phyloP scores from a whole-genome alignment of 2,113 vertebrate species.

The Sarotherodon lohbergeri region DNA sequence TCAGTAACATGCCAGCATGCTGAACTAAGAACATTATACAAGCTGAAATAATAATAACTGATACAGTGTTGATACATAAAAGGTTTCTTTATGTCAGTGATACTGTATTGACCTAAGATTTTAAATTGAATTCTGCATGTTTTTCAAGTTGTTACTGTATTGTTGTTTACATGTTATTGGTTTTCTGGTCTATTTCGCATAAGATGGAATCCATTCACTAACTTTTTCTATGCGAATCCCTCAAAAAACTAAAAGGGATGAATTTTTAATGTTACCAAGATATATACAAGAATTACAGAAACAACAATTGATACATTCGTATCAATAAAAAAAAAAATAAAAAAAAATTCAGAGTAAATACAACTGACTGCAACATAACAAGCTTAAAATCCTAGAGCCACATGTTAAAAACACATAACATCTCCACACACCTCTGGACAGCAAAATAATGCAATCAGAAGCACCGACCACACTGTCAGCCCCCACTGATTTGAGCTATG shows the following conservation, averaged over 20 bases:
- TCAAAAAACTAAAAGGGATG: background rate
- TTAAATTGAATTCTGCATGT: background rate
- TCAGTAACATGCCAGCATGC: background rate
- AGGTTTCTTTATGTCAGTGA: rapidly evolving
- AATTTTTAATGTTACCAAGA: too few species aligned
- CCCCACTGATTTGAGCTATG: background rate
- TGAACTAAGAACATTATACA: background rate
- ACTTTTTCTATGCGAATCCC: background rate
- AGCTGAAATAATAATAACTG: background rate
- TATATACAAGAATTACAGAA: background rate
- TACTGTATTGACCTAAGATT: rapidly evolving
- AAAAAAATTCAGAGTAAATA: background rate
- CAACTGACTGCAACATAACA: background rate
- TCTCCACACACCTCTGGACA: background rate
- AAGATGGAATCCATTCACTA: background rate
- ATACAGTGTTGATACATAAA: background rate
- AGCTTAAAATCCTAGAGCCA: background rate
- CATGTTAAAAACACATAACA: background rate
- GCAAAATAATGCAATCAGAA: conserved; percentile 2
- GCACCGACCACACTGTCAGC: background rate
- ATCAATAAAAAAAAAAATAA: background rate
- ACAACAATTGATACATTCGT: rapidly evolving
- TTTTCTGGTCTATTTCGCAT: background rate
- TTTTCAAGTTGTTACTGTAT: background rate
- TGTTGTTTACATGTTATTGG: background rate